Conservation (phyloP, 2,113 vertebrate species). For the Neotoma lepida region DNA sequence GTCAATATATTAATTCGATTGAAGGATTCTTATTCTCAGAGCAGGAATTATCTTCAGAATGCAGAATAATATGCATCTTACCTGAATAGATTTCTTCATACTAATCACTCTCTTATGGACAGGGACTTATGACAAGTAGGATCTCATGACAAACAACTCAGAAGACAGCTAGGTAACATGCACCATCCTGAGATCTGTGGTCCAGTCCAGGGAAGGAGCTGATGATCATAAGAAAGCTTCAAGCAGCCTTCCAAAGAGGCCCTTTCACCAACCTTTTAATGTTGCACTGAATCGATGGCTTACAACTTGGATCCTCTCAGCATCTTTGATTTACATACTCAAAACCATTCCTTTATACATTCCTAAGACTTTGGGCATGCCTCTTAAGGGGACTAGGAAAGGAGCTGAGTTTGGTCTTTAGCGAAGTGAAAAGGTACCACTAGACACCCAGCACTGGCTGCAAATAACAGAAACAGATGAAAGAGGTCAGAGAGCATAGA, state of each 20-base stretch:
- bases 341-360: neutral
- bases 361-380: neutral
- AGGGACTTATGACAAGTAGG: conserved; percentile 75
- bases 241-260: conserved; percentile 58
- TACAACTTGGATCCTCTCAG: conserved; percentile 27
- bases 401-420: conserved; percentile 54
- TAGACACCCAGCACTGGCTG: conserved; percentile 8
- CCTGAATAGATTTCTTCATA: conserved; percentile 78
- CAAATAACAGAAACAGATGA: conserved; percentile 66
- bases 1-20: conserved; percentile 73
- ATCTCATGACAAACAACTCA: conserved; percentile 75
- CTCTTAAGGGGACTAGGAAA: conserved; percentile 40
- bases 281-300: conserved; percentile 50
- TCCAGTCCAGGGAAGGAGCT: conserved; percentile 26
- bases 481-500: conserved; percentile 63
- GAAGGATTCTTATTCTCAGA: conserved; percentile 73
- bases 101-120: conserved; percentile 77
- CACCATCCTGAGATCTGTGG: conserved; percentile 62
- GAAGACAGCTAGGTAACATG: conserved; percentile 73
- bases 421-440: conserved; percentile 23
- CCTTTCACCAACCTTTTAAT: conserved; percentile 60
- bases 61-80: conserved; percentile 74
- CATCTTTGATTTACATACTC: neutral
- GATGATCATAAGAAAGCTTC: conserved; percentile 60
- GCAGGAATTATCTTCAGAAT: conserved; percentile 76